These are phyloP conservation scores for Tyrannus savana DNA, from an alignment of 2,113 vertebrate genomes.

Conservation along the genomic window DNA sequence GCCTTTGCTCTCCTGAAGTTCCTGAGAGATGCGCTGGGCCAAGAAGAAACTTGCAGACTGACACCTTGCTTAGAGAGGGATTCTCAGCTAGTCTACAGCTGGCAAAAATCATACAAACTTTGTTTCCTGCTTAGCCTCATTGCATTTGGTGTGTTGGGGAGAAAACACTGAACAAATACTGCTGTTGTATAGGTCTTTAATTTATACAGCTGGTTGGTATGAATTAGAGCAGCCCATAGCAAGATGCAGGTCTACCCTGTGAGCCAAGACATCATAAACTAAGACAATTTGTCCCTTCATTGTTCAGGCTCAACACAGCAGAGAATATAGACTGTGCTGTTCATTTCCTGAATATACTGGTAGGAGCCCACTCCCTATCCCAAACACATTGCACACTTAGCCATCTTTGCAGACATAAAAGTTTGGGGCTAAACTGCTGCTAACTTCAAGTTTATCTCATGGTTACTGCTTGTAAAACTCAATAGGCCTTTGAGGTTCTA, in stretches of 20 bases:
- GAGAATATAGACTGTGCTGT: background rate
- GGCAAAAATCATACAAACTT: background rate
- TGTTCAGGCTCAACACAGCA: background rate
- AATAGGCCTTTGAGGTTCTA: background rate
- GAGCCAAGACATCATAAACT: background rate
- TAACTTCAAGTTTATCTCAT: background rate
- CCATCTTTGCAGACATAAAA: background rate
- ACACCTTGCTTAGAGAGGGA: background rate
- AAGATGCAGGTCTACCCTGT: background rate
- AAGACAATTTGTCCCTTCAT: background rate
- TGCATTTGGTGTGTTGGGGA: background rate
- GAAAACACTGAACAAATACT: background rate
- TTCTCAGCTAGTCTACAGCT: background rate
- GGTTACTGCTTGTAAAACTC: background rate
- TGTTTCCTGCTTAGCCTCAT: background rate
- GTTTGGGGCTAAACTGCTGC: background rate
- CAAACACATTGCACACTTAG: accelerated
- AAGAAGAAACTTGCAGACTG: background rate
- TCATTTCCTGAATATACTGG: background rate
- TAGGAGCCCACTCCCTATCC: background rate
- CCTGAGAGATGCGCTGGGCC: background rate
- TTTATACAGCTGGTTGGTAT: background rate
- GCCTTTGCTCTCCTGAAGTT: background rate
- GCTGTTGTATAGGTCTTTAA: background rate
- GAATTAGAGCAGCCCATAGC: background rate